A percentile compares a stretch with the other conserved stretches of the same genome.
phyloP scores from a whole-genome alignment of 37 sponge, comb jelly and placozoan species.

The Oopsacas minuta region DNA sequence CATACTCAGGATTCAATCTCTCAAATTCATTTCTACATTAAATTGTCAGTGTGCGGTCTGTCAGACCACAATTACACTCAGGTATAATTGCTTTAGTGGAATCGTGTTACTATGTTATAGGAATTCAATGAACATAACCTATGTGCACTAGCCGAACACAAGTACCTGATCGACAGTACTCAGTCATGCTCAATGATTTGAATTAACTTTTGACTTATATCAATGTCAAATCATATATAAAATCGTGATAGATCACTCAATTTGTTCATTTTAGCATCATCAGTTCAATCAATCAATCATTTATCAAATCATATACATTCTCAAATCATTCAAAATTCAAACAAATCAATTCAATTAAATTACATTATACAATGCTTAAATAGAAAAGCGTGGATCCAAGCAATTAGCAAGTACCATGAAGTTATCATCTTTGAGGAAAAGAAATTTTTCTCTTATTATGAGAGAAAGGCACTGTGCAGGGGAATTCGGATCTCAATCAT shows the following conservation, averaged over 20 bases:
- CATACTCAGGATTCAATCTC: too few relatives aligned
- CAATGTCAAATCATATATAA: too few relatives aligned
- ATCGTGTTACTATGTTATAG: too few relatives aligned
- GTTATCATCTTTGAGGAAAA: background rate
- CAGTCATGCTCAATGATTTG: too few relatives aligned
- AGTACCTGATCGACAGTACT: too few relatives aligned
- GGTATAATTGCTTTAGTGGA: too few relatives aligned
- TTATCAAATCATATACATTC: background rate
- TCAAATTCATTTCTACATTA: too few relatives aligned
- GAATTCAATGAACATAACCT: too few relatives aligned
- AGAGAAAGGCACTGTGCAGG: background rate
- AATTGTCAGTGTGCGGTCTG: too few relatives aligned
- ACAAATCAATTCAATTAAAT: background rate
- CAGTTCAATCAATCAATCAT: background rate
- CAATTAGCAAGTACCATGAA: background rate
- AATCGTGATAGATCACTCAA: background rate
- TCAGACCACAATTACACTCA: too few relatives aligned
- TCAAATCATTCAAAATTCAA: slow-evolving; percentile 3
- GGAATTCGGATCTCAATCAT: background rate
- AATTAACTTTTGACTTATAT: too few relatives aligned
- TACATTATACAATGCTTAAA: background rate
- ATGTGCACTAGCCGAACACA: too few relatives aligned
- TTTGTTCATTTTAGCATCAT: background rate
- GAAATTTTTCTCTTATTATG: background rate
- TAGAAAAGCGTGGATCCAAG: background rate